Evolutionary conservation across 2,797 vertebrate genomes (phyloP).

Genomic region (Cirrhinus molitorella): DNA sequence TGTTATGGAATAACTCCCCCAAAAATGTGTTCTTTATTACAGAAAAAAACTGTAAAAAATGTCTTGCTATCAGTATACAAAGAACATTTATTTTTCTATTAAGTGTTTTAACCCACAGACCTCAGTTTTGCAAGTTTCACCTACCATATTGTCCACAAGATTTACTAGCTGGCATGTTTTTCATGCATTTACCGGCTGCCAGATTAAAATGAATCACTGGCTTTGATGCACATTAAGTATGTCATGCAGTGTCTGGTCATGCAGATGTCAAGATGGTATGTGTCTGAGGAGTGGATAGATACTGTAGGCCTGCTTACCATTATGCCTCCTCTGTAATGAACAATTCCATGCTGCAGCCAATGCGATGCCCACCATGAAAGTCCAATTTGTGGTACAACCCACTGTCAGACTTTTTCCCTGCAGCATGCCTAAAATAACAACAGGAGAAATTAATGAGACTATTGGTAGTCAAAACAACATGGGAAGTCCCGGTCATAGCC

Average conservation of each 20-base stretch:
- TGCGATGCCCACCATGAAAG: constrained; percentile 23
- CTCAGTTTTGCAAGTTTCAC: too few relatives aligned
- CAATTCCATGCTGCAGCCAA: constrained; percentile 64
- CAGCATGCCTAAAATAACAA: constrained; percentile 37
- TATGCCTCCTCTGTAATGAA: constrained; percentile 68
- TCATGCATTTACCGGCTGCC: background rate
- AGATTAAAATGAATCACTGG: background rate
- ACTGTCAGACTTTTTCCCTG: constrained; percentile 25
- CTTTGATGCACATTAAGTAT: background rate
- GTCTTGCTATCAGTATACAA: too few relatives aligned
- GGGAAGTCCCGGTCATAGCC: background rate
- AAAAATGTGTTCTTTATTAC: too few relatives aligned
- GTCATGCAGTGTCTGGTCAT: background rate
- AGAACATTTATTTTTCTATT: too few relatives aligned
- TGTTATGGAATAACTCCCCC: too few relatives aligned
- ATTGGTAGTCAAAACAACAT: constrained; percentile 13
- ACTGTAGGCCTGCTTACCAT: background rate
- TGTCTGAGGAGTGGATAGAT: background rate
- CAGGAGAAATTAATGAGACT: background rate
- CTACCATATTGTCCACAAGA: too few relatives aligned
- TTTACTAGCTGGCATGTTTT: background rate
- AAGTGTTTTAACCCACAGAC: too few relatives aligned
- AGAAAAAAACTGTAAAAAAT: too few relatives aligned
- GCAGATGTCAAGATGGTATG: background rate
- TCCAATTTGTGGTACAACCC: constrained; percentile 3